These are phyloP conservation scores for Masnerella sp. DNA, from an alignment of 2,888 invertebrate species.

Conservation along the genomic window DNA sequence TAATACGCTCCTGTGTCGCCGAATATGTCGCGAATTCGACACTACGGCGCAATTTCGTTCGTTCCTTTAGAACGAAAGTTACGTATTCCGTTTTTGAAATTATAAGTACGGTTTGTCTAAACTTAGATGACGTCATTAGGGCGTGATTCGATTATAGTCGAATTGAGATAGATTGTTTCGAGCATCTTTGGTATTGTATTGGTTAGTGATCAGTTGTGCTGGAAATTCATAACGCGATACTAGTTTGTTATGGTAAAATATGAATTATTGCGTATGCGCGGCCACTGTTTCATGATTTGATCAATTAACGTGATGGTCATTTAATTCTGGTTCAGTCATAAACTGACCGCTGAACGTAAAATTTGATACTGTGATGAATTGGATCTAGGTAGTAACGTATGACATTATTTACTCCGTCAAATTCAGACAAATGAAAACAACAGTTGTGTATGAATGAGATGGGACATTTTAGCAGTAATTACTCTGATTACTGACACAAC, in stretches of 20 bases:
- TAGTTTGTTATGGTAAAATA: slow-evolving; percentile 5
- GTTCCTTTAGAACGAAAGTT: slow-evolving; percentile 38
- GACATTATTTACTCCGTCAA: no score
- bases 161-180: slow-evolving; percentile 2
- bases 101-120: neutral
- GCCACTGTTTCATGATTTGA: neutral
- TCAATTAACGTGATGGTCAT: slow-evolving; percentile 3
- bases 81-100: slow-evolving; percentile 13
- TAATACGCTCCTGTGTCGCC: no score
- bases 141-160: slow-evolving; percentile 4
- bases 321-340: neutral
- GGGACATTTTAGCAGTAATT: no score
- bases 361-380: no score
- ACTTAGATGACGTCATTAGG: neutral
- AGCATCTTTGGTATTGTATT: slow-evolving; percentile 2
- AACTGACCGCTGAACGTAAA: slow-evolving; percentile 27
- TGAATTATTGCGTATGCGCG: slow-evolving; percentile 2
- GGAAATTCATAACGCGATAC: slow-evolving; percentile 2
- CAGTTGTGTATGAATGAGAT: no score
- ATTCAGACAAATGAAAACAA: no score
- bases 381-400: no score
- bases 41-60: no score
- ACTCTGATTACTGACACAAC: no score
- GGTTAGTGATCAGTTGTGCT: slow-evolving; percentile 10
- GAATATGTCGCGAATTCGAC: slow-evolving; percentile 20